Base-by-base conservation (phyloP, 2,113 vertebrate genomes). In the Mormoops blainvillei region DNA sequence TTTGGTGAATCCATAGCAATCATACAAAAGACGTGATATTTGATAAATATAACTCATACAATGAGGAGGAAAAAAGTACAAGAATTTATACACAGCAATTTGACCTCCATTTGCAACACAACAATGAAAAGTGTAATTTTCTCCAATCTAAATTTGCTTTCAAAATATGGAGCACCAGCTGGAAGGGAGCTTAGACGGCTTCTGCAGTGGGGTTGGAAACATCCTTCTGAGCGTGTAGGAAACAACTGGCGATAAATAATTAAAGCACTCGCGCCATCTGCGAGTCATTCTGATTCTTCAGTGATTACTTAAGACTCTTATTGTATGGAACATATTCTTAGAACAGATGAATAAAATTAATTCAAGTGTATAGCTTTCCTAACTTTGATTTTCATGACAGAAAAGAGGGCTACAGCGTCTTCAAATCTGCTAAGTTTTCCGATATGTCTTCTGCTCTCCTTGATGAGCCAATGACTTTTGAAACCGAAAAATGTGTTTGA, bases 251-350 rank as follows among this genome's bases (percentile, higher is more conserved):
- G 97, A 83, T 87, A 71, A 78, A 97, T 90, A 97, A 89, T 97
- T 98, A 96, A 97, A 83, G 85, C 90, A 92, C 43, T 97, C 7
- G 13, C 67, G 85, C 94, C 96, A 97, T 97, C 89, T 98, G 97
- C 91, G 95, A 97, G 89, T 98, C 65, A 63, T 67, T 95, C 43
- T 81, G 77, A 4, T 13, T 92, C 93, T 90, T 78, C 74, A 93
- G 1, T 94, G 86, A 96, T 81, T 90, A 92, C 58, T 97, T 94
- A 97, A 98, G 85, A n/a, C 26, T 85, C 89, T 97, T 88, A 63
- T 91, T 38, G 56, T 89, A 67, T 95, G 77, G 70, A 93, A 94
- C 78, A 80, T 36, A 77, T 96, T 89, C 96, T 98, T 52, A 90
- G 90, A 87, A 91, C 77, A 97, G 81, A 92, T 89, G 76, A 97